These are phyloP conservation scores for Drosophila arizonae DNA, from an alignment of 1,140 invertebrate genomes.

Conservation along the genomic window DNA sequence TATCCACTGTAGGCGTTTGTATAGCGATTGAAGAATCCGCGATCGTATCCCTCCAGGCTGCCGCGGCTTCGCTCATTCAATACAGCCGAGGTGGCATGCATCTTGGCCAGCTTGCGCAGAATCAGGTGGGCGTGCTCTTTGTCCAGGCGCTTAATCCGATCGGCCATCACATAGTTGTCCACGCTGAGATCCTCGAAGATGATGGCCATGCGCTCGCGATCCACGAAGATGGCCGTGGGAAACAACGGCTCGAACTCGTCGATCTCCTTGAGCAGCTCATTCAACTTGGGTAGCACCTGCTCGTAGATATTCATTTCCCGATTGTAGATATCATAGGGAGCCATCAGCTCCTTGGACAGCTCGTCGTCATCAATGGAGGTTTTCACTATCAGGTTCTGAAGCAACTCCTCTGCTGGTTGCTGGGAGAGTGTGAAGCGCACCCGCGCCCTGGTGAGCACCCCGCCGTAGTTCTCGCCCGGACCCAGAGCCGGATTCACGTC, in stretches of 20 bases:
- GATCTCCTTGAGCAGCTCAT: constrained; percentile 56
- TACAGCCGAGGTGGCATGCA: constrained; percentile 84
- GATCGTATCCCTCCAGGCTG: constrained; percentile 63
- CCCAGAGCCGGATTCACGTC: constrained; percentile 66
- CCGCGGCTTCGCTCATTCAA: constrained; percentile 66
- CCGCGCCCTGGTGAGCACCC: constrained; percentile 62
- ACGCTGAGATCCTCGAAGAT: constrained; percentile 75
- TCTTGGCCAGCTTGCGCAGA: constrained; percentile 84
- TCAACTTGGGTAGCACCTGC: constrained; percentile 70
- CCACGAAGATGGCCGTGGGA: constrained; percentile 65
- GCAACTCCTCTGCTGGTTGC: neutral
- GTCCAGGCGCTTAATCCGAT: constrained; percentile 84
- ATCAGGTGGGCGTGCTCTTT: constrained; percentile 84
- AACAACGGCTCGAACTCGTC: constrained; percentile 65
- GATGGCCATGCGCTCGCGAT: constrained; percentile 62
- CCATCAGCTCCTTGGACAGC: constrained; percentile 66
- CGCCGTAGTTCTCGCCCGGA: constrained; percentile 80
- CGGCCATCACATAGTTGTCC: constrained; percentile 83
- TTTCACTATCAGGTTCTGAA: constrained; percentile 65
- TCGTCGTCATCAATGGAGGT: constrained; percentile 72
- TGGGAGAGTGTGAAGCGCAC: constrained; percentile 37
- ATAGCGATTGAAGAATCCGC: constrained; percentile 74
- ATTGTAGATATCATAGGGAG: constrained; percentile 75
- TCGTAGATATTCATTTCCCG: constrained; percentile 79
- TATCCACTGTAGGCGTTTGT: constrained; percentile 72